These are phyloP conservation scores for Anthonomus grandis DNA, from an alignment of 1,140 invertebrate genomes.

Conservation along the genomic window DNA sequence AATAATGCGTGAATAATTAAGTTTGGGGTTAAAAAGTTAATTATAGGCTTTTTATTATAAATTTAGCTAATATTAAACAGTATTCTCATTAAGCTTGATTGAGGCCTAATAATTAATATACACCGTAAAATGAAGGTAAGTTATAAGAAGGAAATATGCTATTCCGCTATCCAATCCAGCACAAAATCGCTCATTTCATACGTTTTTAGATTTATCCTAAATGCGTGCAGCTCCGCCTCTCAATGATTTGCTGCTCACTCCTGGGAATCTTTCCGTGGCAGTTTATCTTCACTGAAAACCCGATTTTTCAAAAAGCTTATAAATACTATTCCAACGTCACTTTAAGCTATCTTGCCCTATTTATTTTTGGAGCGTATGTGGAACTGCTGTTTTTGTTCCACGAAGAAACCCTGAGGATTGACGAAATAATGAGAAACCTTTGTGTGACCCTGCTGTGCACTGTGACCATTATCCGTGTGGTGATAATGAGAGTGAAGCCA, in stretches of 20 bases:
- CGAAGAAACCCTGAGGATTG: background rate
- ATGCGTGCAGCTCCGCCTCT: background rate
- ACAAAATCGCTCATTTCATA: no score
- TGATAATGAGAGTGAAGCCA: background rate
- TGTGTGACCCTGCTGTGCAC: background rate
- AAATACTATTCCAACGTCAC: slow-evolving; percentile 2
- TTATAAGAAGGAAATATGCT: no score
- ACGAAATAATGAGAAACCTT: background rate
- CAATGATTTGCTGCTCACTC: background rate
- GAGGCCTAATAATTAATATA: no score
- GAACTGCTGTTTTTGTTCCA: background rate
- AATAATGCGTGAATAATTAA: no score
- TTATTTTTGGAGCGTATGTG: background rate
- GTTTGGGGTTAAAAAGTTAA: no score
- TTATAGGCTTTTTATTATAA: no score
- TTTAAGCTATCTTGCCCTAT: background rate
- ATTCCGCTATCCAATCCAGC: no score
- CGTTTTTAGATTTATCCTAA: no score
- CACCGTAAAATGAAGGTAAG: no score
- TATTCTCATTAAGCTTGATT: no score
- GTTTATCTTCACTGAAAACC: background rate
- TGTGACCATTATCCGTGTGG: background rate
- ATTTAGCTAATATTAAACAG: no score
- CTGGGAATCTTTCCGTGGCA: slow-evolving; percentile 2
- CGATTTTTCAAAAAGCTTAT: background rate